A percentile compares a stretch with the other conserved stretches of the same genome.
Conservation (phyloP, 2,888 invertebrate genomes). For the Microplitis manilae region DNA sequence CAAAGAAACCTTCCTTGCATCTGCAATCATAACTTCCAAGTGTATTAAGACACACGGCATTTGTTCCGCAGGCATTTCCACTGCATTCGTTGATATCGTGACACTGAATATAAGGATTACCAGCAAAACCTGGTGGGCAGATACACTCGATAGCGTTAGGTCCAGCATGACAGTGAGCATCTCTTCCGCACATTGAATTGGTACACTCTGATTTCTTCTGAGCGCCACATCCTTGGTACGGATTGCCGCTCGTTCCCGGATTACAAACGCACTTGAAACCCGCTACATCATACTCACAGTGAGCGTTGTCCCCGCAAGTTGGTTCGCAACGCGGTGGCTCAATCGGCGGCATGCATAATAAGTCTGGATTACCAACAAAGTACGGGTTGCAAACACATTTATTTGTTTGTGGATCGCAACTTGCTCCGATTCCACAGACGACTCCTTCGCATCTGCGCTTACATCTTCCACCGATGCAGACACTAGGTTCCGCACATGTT, state of each 20-base stretch:
- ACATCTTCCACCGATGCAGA: constrained; percentile 90
- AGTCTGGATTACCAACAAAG: constrained; percentile 90
- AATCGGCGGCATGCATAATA: constrained; percentile 91
- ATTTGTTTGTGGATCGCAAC: constrained; percentile 85
- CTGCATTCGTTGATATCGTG: constrained; percentile 88
- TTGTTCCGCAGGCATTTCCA: constrained; percentile 84
- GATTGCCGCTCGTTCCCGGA: constrained; percentile 88
- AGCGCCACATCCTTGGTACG: constrained; percentile 85
- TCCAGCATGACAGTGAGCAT: constrained; percentile 86
- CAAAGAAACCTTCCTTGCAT: constrained; percentile 87
- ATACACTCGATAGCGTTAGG: constrained; percentile 84
- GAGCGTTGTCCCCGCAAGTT: constrained; percentile 86
- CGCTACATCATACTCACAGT: constrained; percentile 85
- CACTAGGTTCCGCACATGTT: constrained; percentile 84
- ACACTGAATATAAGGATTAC: constrained; percentile 90
- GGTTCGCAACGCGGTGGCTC: constrained; percentile 85
- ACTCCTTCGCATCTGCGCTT: constrained; percentile 90
- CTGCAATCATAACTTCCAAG: constrained; percentile 91
- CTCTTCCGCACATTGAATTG: constrained; percentile 81
- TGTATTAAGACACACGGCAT: constrained; percentile 92
- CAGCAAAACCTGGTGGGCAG: constrained; percentile 87
- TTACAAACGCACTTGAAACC: constrained; percentile 87
- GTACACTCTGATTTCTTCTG: constrained; percentile 82
- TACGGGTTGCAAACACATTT: constrained; percentile 90
- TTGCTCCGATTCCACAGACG: constrained; percentile 90